These are phyloP conservation scores for Elysia chlorotica DNA, from an alignment of 1,140 invertebrate genomes.

Conservation along the genomic window DNA sequence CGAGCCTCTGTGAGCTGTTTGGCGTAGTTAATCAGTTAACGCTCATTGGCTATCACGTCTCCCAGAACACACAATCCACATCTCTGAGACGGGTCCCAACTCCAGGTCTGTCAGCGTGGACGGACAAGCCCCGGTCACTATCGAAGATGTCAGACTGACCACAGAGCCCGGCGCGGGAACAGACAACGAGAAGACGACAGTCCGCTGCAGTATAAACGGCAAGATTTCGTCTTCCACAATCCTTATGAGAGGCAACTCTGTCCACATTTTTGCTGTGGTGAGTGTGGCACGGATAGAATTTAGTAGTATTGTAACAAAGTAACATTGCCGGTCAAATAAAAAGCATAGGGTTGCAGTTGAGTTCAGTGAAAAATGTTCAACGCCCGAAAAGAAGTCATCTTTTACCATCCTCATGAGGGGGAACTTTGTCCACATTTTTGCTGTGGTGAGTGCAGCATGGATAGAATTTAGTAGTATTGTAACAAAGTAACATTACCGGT, in stretches of 20 bases:
- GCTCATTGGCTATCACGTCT: background rate
- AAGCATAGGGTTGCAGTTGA: no score
- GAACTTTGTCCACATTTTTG: slow-evolving; percentile 62
- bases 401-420: slow-evolving; percentile 56
- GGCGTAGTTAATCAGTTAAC: background rate
- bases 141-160: slow-evolving; percentile 10
- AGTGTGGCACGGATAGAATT: no score
- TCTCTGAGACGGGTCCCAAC: background rate
- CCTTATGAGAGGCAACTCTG: slow-evolving; percentile 52
- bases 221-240: slow-evolving; percentile 54
- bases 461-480: no score
- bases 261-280: slow-evolving; percentile 64
- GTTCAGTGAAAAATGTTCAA: no score
- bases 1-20: no score
- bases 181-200: slow-evolving; percentile 40
- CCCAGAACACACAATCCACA: slow-evolving; percentile 10
- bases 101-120: background rate
- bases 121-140: background rate
- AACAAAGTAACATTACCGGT: no score
- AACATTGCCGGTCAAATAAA: no score
- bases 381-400: slow-evolving; percentile 52
- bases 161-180: slow-evolving; percentile 29
- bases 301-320: no score
- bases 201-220: slow-evolving; percentile 56
- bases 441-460: slow-evolving; percentile 57